phyloP scores from a whole-genome alignment of 1,140 invertebrate species.

The Cydia splendana region DNA sequence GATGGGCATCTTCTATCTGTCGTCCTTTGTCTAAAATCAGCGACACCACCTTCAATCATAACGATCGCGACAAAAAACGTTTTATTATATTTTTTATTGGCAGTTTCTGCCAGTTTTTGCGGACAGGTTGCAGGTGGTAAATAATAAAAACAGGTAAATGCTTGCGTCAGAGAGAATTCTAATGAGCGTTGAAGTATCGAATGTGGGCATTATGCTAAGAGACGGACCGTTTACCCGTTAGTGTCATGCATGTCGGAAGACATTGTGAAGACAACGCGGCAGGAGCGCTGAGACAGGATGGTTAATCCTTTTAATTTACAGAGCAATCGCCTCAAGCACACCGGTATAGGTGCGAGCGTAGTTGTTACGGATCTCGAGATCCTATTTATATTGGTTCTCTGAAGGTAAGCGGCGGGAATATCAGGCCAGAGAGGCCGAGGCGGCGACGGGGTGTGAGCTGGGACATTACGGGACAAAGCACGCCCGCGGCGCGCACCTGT shows the following conservation, averaged over 20 bases:
- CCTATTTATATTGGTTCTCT: slow-evolving; percentile 1
- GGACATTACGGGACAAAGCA: slow-evolving; percentile 49
- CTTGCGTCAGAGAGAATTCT: slow-evolving; percentile 24
- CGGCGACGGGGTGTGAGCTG: slow-evolving; percentile 21
- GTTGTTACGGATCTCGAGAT: background rate
- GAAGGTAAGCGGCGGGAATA: slow-evolving; percentile 32
- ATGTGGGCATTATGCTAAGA: slow-evolving; percentile 10
- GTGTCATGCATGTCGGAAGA: slow-evolving; percentile 8
- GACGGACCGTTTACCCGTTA: slow-evolving; percentile 27
- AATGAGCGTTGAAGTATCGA: slow-evolving; percentile 19
- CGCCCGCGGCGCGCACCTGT: slow-evolving; percentile 60
- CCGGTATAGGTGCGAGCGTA: background rate
- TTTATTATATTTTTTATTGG: slow-evolving; percentile 58
- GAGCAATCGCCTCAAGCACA: slow-evolving; percentile 2
- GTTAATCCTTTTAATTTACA: background rate
- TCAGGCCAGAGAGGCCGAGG: slow-evolving; percentile 4
- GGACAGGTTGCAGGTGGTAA: slow-evolving; percentile 63
- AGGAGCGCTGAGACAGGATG: slow-evolving; percentile 1
- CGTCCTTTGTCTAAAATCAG: slow-evolving; percentile 77
- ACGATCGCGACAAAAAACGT: slow-evolving; percentile 65
- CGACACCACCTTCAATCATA: slow-evolving; percentile 76
- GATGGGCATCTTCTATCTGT: slow-evolving; percentile 71
- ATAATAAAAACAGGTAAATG: slow-evolving; percentile 45
- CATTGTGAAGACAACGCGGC: slow-evolving; percentile 24
- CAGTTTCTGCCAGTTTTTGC: slow-evolving; percentile 54